These are phyloP conservation scores for Chelonoidis abingdonii DNA, from an alignment of 2,113 vertebrate species.

Conservation along the genomic window DNA sequence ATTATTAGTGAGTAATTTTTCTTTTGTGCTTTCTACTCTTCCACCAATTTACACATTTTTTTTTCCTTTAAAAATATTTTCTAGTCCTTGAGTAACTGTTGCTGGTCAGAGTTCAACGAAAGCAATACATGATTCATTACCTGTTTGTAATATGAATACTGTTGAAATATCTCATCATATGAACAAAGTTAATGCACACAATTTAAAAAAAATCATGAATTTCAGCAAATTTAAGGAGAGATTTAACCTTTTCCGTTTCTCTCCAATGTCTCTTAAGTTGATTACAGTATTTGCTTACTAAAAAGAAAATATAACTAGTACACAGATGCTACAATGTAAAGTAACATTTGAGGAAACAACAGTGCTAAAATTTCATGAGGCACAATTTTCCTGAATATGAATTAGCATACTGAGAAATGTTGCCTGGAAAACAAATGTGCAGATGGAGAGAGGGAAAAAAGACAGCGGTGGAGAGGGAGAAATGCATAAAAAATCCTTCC, in stretches of 20 bases:
- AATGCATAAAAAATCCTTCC: neutral
- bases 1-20: slow-evolving; percentile 67
- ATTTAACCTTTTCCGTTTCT: neutral
- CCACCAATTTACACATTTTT: neutral
- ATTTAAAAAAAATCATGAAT: neutral
- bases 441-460: neutral
- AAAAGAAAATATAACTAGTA: neutral
- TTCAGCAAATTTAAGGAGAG: neutral
- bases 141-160: neutral
- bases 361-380: neutral
- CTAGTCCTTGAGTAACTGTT: neutral
- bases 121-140: neutral
- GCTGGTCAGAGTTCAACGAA: neutral
- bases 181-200: neutral
- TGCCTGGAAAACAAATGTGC: neutral
- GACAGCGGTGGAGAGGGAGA: neutral
- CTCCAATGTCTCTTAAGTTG: neutral
- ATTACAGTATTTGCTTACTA: neutral
- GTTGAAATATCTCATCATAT: neutral
- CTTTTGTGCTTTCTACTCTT: slow-evolving; percentile 49
- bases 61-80: neutral
- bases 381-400: neutral
- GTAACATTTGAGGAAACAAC: neutral
- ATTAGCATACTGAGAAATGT: neutral
- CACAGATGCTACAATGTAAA: neutral